Evolutionary conservation across 2,888 invertebrate species (phyloP).

Genomic region (Lasius fuliginosus): DNA sequence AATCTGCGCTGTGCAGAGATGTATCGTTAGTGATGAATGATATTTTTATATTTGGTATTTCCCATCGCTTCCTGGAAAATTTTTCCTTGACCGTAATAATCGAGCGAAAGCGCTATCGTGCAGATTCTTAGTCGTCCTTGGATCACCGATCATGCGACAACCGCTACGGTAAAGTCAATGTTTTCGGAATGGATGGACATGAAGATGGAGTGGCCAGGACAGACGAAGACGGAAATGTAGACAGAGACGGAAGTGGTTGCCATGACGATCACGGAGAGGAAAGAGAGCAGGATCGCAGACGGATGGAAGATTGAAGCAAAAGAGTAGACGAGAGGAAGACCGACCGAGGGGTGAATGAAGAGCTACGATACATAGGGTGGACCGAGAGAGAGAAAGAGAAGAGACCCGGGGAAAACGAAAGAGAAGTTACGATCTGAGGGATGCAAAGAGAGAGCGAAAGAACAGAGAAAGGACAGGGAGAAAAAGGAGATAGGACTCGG

Average conservation of each 20-base stretch:
- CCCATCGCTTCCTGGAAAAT: background rate
- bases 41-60: slow-evolving; percentile 1
- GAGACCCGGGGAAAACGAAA: slow-evolving; percentile 33
- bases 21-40: slow-evolving; percentile 2
- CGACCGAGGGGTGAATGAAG: slow-evolving; percentile 55
- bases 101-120: slow-evolving; percentile 12
- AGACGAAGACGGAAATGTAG: slow-evolving; percentile 43
- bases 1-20: slow-evolving; percentile 1
- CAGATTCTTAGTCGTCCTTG: slow-evolving; percentile 20
- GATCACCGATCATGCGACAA: slow-evolving; percentile 58
- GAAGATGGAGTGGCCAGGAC: slow-evolving; percentile 65
- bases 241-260: slow-evolving; percentile 77
- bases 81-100: background rate
- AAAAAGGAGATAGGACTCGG: slow-evolving; percentile 56
- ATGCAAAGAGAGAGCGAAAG: slow-evolving; percentile 40
- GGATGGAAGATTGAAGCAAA: slow-evolving; percentile 48
- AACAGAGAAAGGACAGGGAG: slow-evolving; percentile 24
- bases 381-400: slow-evolving; percentile 57
- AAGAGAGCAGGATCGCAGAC: slow-evolving; percentile 61
- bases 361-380: slow-evolving; percentile 53
- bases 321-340: slow-evolving; percentile 51
- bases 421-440: slow-evolving; percentile 55
- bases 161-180: slow-evolving; percentile 80
- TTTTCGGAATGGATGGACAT: slow-evolving; percentile 79
- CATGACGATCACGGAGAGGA: slow-evolving; percentile 77